Conservation (phyloP, 2,888 invertebrate genomes). For the Catotricha subobsoleta region DNA sequence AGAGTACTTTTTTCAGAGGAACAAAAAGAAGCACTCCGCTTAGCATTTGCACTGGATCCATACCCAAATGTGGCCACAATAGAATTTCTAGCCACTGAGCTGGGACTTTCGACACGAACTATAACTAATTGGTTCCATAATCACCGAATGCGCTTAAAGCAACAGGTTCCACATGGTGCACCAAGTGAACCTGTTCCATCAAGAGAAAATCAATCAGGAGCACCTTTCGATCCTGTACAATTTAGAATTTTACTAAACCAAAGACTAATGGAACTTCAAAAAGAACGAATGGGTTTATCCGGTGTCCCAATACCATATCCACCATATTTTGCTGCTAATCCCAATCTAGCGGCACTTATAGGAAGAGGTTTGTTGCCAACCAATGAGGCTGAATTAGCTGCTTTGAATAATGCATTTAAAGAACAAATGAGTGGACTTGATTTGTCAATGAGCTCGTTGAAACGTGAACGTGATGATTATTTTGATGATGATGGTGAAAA, state of each 20-base stretch:
- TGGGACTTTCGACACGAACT: conserved; percentile 82
- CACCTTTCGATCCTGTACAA: conserved; percentile 81
- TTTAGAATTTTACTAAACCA: conserved; percentile 78
- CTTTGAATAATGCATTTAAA: conserved; percentile 42
- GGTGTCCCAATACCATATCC: conserved; percentile 60
- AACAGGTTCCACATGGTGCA: conserved; percentile 63
- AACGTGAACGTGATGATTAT: conserved; percentile 35
- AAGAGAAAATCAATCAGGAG: conserved; percentile 46
- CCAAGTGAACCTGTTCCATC: conserved; percentile 55
- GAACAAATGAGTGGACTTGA: conserved; percentile 75
- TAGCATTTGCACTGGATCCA: conserved; percentile 90
- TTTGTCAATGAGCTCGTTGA: conserved; percentile 63
- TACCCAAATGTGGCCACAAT: conserved; percentile 95
- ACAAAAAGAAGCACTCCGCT: conserved; percentile 86
- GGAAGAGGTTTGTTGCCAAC: conserved; percentile 39
- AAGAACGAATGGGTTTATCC: conserved; percentile 62
- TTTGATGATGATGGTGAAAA: conserved; percentile 30
- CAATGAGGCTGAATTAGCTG: conserved; percentile 36
- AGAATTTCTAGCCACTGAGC: conserved; percentile 81
- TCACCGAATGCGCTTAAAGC: conserved; percentile 94
- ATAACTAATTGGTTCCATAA: conserved; percentile 99
- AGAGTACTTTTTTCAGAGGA: conserved; percentile 94
- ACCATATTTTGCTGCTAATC: conserved; percentile 53
- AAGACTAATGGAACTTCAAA: conserved; percentile 70
- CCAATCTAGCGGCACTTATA: conserved; percentile 59